Percentiles rank a stretch among this genome's conserved stretches.
These are phyloP conservation scores for Bergia puertoricense DNA, from an alignment of 92 coral and sea anemone species.

Conservation along the genomic window DNA sequence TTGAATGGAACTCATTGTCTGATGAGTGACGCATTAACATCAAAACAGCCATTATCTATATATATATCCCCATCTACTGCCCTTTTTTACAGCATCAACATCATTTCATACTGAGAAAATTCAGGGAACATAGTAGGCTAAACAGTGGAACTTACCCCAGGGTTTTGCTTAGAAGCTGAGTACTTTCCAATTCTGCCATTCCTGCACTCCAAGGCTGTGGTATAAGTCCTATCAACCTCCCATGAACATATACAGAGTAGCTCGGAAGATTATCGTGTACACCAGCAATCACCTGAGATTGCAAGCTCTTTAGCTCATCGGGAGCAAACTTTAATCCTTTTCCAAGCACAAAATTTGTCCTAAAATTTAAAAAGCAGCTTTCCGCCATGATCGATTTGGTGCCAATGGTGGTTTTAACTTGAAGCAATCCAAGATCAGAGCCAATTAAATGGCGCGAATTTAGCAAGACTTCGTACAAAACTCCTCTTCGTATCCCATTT, in stretches of 20 bases:
- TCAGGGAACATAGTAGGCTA: background rate
- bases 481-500: background rate
- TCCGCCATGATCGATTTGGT: slow-evolving; percentile 15
- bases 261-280: background rate
- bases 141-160: slow-evolving; percentile 13
- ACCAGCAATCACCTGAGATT: slow-evolving; percentile 14
- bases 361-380: slow-evolving; percentile 2
- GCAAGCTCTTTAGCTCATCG: slow-evolving; percentile 12
- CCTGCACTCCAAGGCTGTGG: slow-evolving; percentile 35
- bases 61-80: background rate
- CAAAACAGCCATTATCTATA: background rate
- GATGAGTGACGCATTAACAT: background rate
- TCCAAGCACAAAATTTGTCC: slow-evolving; percentile 11
- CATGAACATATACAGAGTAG: slow-evolving; percentile 1
- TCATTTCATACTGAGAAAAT: background rate
- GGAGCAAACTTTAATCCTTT: background rate
- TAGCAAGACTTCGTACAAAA: background rate
- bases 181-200: slow-evolving; percentile 18
- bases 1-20: background rate
- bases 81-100: background rate
- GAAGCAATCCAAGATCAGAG: background rate
- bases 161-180: slow-evolving; percentile 15
- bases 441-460: background rate
- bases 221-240: background rate
- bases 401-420: background rate